Percentiles rank a stretch among this genome's conserved stretches.
Conservation (phyloP, 2,797 vertebrate genomes). For the Poeciliopsis infans region DNA sequence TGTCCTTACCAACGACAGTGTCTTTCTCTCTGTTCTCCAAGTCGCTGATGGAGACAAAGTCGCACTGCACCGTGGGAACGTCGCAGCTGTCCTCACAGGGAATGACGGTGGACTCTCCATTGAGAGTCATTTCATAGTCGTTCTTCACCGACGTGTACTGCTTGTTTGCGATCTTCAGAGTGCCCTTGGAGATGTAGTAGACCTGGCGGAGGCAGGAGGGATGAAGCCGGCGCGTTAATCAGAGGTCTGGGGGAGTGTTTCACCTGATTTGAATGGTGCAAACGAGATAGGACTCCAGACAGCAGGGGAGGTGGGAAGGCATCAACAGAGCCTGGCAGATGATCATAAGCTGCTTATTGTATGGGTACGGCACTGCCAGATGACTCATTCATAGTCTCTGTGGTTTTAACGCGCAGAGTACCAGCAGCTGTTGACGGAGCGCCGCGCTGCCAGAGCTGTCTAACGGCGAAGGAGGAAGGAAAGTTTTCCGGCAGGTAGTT, state of each 20-base stretch:
- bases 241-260: conserved; percentile 40
- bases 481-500: conserved; percentile 32
- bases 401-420: conserved; percentile 59
- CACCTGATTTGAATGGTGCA: conserved; percentile 58
- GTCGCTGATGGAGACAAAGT: conserved; percentile 89
- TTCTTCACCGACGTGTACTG: conserved; percentile 94
- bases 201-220: conserved; percentile 81
- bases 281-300: conserved; percentile 65
- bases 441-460: conserved; percentile 49
- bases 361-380: conserved; percentile 55
- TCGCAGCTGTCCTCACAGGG: conserved; percentile 91
- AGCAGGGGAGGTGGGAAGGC: conserved; percentile 15
- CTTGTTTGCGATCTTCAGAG: conserved; percentile 97
- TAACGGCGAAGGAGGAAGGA: conserved; percentile 14
- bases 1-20: conserved; percentile 87
- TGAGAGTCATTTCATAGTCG: conserved; percentile 86
- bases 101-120: conserved; percentile 86
- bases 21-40: conserved; percentile 90
- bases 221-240: conserved; percentile 45
- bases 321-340: conserved; percentile 68
- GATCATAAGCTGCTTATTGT: conserved; percentile 74
- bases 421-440: conserved; percentile 52
- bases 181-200: conserved; percentile 93
- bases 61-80: conserved; percentile 91
- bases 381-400: conserved; percentile 64